Base-by-base conservation (phyloP, 1,140 invertebrate genomes). In the Berghia stephanieae region DNA sequence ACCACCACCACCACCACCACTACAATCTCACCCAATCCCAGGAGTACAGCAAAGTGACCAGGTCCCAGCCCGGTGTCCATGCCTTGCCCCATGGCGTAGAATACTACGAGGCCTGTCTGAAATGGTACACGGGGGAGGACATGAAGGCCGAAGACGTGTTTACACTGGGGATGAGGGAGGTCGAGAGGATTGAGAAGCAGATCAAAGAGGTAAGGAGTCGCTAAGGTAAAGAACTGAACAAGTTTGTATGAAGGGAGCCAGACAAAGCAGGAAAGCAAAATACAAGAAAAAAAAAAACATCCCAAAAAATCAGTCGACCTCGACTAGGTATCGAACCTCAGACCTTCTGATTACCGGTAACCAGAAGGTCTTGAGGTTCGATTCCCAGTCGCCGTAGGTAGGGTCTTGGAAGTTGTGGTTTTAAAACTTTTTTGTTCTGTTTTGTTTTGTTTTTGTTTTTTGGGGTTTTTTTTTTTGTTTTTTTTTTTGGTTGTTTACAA, bases 101-200 rank as follows among this genome's bases (percentile, higher is more conserved):
- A 13, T 89, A 85, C 52, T 90, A 90, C 79, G 55, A 81, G 3
- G 84, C 86, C 10, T 86, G 86, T 69, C 83, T 90, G 36, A 85
- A 88, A 31, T 90, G 85, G 79, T 88, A 90, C 78, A 82, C 88
- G 1, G 85, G 87, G 1, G 80, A 81, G 18, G 77, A 81, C 34
- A 71, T 86, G 44, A 83, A 83, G 0, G 84, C 89, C 0, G 78
- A 83, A 34, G 80, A 89, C 49, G 84, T 90, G 24, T 89, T 90
- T 78, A 57, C 86, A 8, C 81, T 88, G 40, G 90, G 90, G 3
- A 73, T 89, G 0, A 75, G 80, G 21, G 89, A 90, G 72, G 86
- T 90, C 1, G 71, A 80, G 10, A 81, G 88, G 24, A 90, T 91
- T 36, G 83, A 88, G 69, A 73, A 68, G 21, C 81, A 88, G 42